Evolutionary conservation across 2,888 invertebrate species (phyloP), one percentile per base, ranked within the genome.

Genomic region (Lomographa bimaculata): DNA sequence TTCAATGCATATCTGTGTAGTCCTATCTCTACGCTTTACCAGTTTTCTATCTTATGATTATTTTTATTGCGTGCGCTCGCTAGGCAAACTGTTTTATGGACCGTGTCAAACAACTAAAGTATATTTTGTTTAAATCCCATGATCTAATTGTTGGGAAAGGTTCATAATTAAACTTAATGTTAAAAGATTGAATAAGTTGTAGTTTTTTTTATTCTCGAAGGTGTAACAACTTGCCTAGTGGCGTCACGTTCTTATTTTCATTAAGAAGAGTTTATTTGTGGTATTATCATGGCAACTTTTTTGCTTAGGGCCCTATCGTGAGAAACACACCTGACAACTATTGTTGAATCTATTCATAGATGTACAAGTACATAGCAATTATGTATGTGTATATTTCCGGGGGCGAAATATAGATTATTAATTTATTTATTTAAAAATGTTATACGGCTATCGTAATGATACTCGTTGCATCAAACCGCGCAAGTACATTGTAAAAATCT

Each of bases 401-500:
- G 33, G 60, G 60, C 55, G 60, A 48, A 4, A 57, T 34, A 46
- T 65, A 65, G 64, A 51, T 53, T 61, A 67, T 57, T 69, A 60
- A 64, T 64, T 69, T 70, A 71, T 71, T 71, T 71, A 70, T 71
- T 70, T 62, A 56, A 54, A 59, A 50, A 53, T 45, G 38, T 27
- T 51, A 43, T 41, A 28, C 29, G 46, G 17, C 42, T 42, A 38
- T 42, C 11, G 27, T 12, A 10, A 26, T 32, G 38, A 24, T 55
- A 47, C 53, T 54, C 50, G 57, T 53, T 50, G 50, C 29, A 49
- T 37, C 53, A 54, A 50, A 47, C 54, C 25, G 50, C 49, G 58
- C 59, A 50, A 45, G 46, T 42, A 54, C 55, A 63, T 64, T 69
- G 73, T 70, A 70, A 64, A 66, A 65, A 50, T 72, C 70, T 74